A percentile compares a stretch with the other conserved stretches of the same genome.
Conservation (phyloP, 1,140 invertebrate species). For the Cyrtorhinus lividipennis region DNA sequence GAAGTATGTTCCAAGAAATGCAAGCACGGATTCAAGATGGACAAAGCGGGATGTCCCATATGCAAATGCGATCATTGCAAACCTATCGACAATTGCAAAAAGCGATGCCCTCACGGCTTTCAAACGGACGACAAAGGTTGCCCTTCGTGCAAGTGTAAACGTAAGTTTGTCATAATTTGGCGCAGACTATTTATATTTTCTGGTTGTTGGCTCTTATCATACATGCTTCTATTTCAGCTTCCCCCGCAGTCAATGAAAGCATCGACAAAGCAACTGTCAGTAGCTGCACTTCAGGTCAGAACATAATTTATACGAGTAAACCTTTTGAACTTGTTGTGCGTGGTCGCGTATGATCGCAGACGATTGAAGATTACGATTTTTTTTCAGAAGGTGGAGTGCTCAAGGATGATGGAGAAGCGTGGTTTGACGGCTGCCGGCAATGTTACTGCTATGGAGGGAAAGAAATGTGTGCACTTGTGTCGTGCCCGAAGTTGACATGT, state of each 20-base stretch:
- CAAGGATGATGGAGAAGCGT: conserved; percentile 32
- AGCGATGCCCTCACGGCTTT: conserved; percentile 31
- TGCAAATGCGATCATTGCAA: conserved; percentile 30
- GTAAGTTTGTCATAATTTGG: conserved; percentile 23
- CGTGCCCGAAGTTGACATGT: conserved; percentile 32
- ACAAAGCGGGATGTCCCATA: conserved; percentile 35
- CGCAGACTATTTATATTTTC: conserved; percentile 7
- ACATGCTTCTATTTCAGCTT: not conserved
- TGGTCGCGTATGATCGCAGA: no score
- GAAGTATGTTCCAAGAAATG: conserved; percentile 34
- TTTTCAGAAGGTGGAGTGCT: conserved; percentile 22
- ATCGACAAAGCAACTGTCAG: not conserved
- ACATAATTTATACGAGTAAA: no score
- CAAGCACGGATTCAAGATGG: conserved; percentile 31
- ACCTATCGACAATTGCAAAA: conserved; percentile 25
- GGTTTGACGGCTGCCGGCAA: conserved; percentile 37
- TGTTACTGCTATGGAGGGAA: conserved; percentile 35
- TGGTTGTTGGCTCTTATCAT: no score
- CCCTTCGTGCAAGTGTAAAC: conserved; percentile 35
- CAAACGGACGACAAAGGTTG: conserved; percentile 33
- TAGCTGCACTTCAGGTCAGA: not conserved
- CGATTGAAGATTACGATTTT: no score
- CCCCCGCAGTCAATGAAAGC: not conserved
- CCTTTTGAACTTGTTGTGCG: no score
- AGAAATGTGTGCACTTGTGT: conserved; percentile 37